Evolutionary conservation across 2,797 vertebrate genomes (phyloP).

Genomic region (Crocidura indochinensis): DNA sequence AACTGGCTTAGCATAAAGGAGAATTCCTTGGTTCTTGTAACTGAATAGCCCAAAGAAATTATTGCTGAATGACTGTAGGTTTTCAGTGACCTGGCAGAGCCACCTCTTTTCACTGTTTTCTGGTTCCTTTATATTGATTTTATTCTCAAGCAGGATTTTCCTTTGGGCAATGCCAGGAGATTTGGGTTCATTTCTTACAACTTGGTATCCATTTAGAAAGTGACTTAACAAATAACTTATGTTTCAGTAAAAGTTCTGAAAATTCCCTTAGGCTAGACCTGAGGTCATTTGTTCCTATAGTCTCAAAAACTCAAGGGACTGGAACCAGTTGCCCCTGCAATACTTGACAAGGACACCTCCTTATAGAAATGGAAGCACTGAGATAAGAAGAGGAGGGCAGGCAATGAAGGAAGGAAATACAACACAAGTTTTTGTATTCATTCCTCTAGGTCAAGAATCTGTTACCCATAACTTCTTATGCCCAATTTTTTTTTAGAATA

Average conservation of each 20-base stretch:
- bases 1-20: conserved; percentile 15
- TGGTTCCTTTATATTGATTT: not conserved
- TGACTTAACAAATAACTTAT: not conserved
- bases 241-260: conserved; percentile 9
- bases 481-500: not conserved
- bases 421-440: not conserved
- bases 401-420: not conserved
- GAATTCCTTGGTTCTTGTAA: conserved; percentile 21
- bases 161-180: not conserved
- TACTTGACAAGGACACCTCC: not conserved
- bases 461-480: not conserved
- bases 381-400: not conserved
- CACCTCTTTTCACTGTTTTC: not conserved
- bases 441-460: not conserved
- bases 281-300: not conserved
- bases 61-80: not conserved
- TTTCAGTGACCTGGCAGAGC: not conserved
- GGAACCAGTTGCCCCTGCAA: not conserved
- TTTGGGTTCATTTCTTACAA: not conserved
- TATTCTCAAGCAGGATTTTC: not conserved
- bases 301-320: not conserved
- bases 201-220: not conserved
- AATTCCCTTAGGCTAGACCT: not conserved
- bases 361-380: not conserved
- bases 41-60: not conserved